phyloP scores from a whole-genome alignment of 2,888 invertebrate species.

The Polyommatus icarus region DNA sequence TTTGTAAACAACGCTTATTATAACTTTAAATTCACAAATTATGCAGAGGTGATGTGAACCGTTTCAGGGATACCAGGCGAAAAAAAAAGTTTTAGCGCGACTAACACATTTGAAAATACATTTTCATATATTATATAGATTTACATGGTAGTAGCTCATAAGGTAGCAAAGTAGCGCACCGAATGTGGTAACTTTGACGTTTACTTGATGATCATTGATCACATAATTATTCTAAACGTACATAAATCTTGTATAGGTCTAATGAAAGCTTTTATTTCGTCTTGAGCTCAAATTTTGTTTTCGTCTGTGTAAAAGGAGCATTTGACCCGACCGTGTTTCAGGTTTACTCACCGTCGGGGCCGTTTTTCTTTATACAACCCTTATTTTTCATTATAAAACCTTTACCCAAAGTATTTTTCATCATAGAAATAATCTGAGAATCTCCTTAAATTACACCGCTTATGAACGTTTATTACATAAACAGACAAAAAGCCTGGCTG shows the following conservation, averaged over 20 bases:
- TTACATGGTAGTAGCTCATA: no score
- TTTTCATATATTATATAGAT: no score
- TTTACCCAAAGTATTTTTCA: slow-evolving; percentile 28
- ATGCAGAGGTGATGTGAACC: no score
- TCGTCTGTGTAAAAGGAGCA: not conserved
- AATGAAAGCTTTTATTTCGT: slow-evolving; percentile 12
- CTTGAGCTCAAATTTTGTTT: slow-evolving; percentile 14
- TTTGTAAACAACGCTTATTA: no score
- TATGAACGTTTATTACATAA: slow-evolving; percentile 11
- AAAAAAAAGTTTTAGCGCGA: no score
- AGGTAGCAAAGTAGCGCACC: no score
- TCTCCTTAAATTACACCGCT: not conserved
- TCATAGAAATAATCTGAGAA: slow-evolving; percentile 19
- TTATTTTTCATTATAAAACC: slow-evolving; percentile 28
- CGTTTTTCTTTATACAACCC: slow-evolving; percentile 30
- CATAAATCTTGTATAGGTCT: not conserved
- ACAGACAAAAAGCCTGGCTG: not conserved
- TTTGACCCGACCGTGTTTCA: slow-evolving; percentile 20
- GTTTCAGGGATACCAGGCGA: no score
- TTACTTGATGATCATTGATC: no score
- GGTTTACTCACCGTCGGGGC: slow-evolving; percentile 10
- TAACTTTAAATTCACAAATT: no score
- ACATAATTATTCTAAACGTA: no score
- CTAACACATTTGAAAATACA: no score
- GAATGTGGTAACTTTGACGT: no score